Base-by-base conservation (phyloP, 2,888 invertebrate genomes). In the Brachyopa scutellaris region DNA sequence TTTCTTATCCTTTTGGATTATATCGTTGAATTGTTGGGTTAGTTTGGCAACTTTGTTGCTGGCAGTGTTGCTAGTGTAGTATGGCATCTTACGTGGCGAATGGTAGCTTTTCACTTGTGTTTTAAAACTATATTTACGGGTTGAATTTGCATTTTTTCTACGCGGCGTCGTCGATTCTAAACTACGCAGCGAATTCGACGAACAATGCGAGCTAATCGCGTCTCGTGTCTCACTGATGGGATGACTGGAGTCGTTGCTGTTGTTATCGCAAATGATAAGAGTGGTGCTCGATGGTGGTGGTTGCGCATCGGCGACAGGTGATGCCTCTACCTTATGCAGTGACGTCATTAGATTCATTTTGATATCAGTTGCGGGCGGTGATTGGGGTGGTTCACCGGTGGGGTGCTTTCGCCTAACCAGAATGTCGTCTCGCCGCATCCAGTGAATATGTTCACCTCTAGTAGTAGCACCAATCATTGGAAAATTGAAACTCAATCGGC, bases 1-100 rank as follows among this genome's bases (percentile, higher is more conserved):
- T 2, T 87, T 87, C 8, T 87, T 86, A 79, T 90, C 90, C 78
- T 89, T 89, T 64, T 90, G 89, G 80, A 93, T 92, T 86, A 94
- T 91, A 87, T 93, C 93, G 87, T 95, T 94, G 86, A 94, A 95
- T 87, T 94, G 94, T 84, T 93, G 93, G 0, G 95, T 93, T 72
- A 95, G 88, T 87, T 93, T 93, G 49, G 94, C 93, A 31, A 95
- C 95, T 88, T 93, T 92, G 85, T 91, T 93, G 77, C 92, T 85
- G 9, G 85, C 70, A 31, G 67, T 53, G 57, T 61, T 72, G 47
- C 53, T 77, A 15, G 72, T 84, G 2, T 83, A 19, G 38, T 73
- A 66, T 77, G 84, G 84, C 86, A 87, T 87, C 85, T 86, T 87
- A 1, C 90, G 88, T 8, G 88, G 86, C 29, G 86, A 85, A 83